phyloP scores from a whole-genome alignment of 2,113 vertebrate species.

The Spea bombifrons region DNA sequence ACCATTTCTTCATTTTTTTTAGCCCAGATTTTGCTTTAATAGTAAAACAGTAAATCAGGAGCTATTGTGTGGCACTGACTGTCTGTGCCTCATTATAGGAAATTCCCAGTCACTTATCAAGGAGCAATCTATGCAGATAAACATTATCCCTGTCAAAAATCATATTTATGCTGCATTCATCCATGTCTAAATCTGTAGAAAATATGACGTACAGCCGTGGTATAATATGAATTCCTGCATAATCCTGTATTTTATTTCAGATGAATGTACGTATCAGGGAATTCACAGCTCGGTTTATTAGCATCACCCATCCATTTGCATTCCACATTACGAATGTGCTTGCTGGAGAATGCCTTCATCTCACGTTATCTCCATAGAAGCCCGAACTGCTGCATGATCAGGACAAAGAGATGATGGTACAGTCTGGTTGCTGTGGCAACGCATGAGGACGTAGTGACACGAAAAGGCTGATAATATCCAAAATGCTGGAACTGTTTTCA shows the following conservation, averaged over 20 bases:
- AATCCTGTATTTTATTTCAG: not conserved
- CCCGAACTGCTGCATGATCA: constrained; percentile 64
- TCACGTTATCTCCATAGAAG: constrained; percentile 57
- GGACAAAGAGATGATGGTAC: constrained; percentile 86
- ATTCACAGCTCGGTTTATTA: too few species aligned
- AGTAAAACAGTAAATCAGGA: not conserved
- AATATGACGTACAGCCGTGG: not conserved
- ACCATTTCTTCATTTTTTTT: too few species aligned
- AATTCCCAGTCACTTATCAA: constrained; percentile 9
- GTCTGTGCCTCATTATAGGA: not conserved
- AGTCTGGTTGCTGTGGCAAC: constrained; percentile 94
- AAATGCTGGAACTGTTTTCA: constrained; percentile 57
- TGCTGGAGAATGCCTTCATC: constrained; percentile 33
- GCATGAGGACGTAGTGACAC: constrained; percentile 72
- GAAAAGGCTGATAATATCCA: constrained; percentile 66
- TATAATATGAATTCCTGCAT: not conserved
- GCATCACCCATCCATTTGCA: not conserved
- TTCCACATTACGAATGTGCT: not conserved
- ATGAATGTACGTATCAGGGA: not conserved
- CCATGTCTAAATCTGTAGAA: constrained; percentile 16
- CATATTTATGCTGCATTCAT: constrained; percentile 1
- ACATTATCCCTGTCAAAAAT: not conserved
- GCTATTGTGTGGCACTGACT: not conserved
- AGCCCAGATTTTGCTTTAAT: too few species aligned
- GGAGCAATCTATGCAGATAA: not conserved